phyloP scores from a whole-genome alignment of 35 echinoderm and acorn worm genomes.

The Apostichopus californicus region DNA sequence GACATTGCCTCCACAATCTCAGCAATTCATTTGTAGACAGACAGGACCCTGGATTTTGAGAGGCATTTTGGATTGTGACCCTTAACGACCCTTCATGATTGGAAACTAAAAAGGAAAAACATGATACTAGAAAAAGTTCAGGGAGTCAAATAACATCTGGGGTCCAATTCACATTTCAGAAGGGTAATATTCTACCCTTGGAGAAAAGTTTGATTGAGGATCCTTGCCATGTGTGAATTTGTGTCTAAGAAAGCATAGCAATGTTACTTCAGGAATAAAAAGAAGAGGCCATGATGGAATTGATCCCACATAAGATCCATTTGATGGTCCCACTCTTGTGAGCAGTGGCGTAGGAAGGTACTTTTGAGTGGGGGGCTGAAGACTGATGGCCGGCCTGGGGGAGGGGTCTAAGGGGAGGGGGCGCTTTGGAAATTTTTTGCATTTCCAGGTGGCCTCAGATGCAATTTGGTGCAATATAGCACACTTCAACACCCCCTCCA shows the following conservation, averaged over 20 bases:
- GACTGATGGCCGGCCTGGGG: too few species aligned
- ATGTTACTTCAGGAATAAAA: background rate
- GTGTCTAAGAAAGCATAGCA: background rate
- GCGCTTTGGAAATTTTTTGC: too few species aligned
- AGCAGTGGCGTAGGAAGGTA: too few species aligned
- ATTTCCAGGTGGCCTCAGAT: too few species aligned
- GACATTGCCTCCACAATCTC: background rate
- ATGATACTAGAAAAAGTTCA: background rate
- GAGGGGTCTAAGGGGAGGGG: too few species aligned
- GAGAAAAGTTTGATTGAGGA: background rate
- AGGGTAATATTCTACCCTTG: background rate
- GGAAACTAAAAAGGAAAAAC: background rate
- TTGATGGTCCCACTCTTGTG: too few species aligned
- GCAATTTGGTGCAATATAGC: too few species aligned
- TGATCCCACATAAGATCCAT: too few species aligned
- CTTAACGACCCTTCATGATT: background rate
- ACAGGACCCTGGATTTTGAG: conserved; percentile 20
- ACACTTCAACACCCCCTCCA: too few species aligned
- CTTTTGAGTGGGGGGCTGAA: too few species aligned
- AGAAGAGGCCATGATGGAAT: too few species aligned
- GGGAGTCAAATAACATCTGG: conserved; percentile 38
- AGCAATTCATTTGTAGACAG: background rate
- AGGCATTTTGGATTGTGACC: conserved; percentile 16
- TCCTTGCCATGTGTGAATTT: background rate
- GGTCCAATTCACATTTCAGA: background rate